Evolutionary conservation across 2,797 vertebrate genomes (phyloP).

Genomic region (Characodon lateralis): DNA sequence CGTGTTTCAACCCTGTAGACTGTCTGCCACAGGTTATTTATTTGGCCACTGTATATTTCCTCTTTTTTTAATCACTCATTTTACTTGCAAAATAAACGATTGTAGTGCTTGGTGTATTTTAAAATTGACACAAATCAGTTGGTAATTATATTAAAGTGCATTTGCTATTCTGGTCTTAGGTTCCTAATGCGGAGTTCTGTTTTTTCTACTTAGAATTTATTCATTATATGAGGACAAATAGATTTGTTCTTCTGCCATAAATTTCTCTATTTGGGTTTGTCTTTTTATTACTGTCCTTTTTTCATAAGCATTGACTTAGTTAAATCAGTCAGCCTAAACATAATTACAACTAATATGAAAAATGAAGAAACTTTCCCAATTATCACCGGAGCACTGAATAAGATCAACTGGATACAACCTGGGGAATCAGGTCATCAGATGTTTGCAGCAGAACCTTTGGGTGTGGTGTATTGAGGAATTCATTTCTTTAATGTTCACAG

Average conservation of each 20-base stretch:
- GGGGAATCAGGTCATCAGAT: neutral
- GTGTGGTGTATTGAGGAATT: neutral
- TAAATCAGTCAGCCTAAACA: neutral
- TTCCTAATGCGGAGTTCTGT: neutral
- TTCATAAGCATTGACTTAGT: neutral
- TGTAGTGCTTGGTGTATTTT: neutral
- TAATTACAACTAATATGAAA: neutral
- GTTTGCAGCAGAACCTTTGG: neutral
- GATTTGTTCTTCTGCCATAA: neutral
- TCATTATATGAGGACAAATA: neutral
- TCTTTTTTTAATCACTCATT: neutral
- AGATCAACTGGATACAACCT: neutral
- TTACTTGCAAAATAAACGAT: neutral
- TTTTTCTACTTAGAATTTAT: neutral
- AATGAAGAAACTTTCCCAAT: neutral
- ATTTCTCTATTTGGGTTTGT: neutral
- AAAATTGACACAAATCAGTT: neutral
- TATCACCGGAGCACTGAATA: neutral
- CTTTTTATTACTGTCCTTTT: neutral
- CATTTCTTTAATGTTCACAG: neutral
- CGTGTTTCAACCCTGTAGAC: constrained; percentile 4
- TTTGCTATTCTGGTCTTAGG: neutral
- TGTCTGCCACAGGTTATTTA: neutral
- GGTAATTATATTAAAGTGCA: neutral
- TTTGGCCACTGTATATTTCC: neutral